Conservation (phyloP, 2,888 invertebrate species). For the Ischnura elegans region DNA sequence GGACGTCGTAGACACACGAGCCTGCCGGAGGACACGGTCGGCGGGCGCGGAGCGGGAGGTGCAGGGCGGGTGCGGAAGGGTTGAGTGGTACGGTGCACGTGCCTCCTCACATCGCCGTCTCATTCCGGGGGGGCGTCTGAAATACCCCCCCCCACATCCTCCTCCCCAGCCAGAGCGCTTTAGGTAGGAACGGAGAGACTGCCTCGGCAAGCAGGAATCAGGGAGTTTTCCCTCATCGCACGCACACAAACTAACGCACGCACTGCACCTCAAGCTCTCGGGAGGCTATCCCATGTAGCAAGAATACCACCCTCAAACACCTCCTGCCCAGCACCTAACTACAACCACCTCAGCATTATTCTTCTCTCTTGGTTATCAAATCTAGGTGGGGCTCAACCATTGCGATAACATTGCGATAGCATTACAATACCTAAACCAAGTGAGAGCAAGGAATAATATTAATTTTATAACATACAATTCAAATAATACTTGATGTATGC, state of each 20-base stretch:
- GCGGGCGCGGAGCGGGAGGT: neutral
- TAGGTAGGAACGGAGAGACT: neutral
- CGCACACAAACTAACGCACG: too few species aligned
- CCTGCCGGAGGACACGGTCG: neutral
- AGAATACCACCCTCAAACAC: neutral
- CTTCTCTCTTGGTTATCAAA: neutral
- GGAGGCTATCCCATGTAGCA: neutral
- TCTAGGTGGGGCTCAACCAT: too few species aligned
- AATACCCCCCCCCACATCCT: neutral
- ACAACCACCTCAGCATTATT: neutral
- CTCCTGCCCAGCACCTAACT: neutral
- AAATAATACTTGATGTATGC: too few species aligned
- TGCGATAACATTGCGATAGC: too few species aligned
- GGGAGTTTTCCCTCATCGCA: neutral
- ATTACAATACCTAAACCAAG: too few species aligned
- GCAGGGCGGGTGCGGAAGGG: neutral
- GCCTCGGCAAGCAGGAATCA: neutral
- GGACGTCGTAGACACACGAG: neutral
- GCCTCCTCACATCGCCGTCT: slow-evolving; percentile 48
- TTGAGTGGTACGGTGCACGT: slow-evolving; percentile 16
- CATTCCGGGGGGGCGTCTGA: neutral
- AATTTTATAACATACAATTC: too few species aligned
- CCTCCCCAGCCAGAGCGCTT: neutral
- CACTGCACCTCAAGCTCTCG: slow-evolving; percentile 17
- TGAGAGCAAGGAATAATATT: too few species aligned